Percentiles rank a stretch among this genome's conserved stretches.
phyloP scores from a whole-genome alignment of 2,113 vertebrate species.

The Ariopsis seemanni region DNA sequence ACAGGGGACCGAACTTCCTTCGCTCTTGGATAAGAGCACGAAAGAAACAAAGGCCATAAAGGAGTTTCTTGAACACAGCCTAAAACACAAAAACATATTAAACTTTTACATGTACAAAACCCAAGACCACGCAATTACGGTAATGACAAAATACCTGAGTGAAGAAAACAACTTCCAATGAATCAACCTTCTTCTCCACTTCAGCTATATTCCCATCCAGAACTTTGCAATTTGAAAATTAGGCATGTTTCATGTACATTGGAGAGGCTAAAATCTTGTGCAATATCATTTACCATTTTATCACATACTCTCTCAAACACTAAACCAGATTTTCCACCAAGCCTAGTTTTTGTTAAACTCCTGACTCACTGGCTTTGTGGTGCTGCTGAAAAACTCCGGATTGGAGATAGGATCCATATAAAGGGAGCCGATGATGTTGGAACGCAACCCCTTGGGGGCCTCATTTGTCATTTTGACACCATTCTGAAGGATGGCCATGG shows the following conservation, averaged over 20 bases:
- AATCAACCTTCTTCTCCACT: not conserved
- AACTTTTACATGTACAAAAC: not conserved
- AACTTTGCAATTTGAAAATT: not conserved
- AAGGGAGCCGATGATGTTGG: conserved; percentile 84
- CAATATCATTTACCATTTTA: not conserved
- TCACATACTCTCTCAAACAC: not conserved
- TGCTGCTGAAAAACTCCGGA: conserved; percentile 80
- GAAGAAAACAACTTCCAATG: not conserved
- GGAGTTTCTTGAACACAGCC: conserved; percentile 83
- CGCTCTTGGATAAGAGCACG: conserved; percentile 85
- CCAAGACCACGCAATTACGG: not conserved
- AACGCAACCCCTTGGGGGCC: conserved; percentile 83
- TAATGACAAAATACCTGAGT: too few relatives aligned
- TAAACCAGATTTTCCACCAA: not conserved
- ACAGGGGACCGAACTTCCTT: conserved; percentile 83
- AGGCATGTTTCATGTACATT: not conserved
- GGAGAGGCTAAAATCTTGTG: not conserved
- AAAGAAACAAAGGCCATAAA: conserved; percentile 89
- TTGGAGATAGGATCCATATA: conserved; percentile 87
- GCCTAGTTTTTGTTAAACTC: not conserved
- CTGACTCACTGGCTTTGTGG: conserved; percentile 78
- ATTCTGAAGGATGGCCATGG: conserved; percentile 85
- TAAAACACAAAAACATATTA: conserved; percentile 53
- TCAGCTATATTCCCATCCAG: not conserved
- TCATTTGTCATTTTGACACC: conserved; percentile 92